Evolutionary conservation across 2,888 invertebrate genomes (phyloP).

Genomic region (Parochlus steinenii): DNA sequence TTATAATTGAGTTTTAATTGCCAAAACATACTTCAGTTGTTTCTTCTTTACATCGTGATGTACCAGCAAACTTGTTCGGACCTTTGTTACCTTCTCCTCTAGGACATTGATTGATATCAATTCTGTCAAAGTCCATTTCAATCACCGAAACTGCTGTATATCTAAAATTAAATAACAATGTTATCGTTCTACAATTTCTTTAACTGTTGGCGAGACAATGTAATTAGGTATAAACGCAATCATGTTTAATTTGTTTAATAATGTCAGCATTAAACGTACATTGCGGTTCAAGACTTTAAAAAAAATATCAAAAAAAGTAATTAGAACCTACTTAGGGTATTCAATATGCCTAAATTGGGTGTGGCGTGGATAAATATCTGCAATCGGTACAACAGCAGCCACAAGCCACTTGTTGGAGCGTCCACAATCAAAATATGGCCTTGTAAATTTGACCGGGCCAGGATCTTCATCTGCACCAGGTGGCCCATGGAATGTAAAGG

Average conservation of each 20-base stretch:
- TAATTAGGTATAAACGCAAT: constrained; percentile 7
- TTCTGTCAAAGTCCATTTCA: constrained; percentile 91
- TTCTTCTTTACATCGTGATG: constrained; percentile 77
- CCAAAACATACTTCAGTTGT: constrained; percentile 58
- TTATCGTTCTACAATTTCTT: neutral
- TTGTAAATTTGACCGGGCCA: constrained; percentile 86
- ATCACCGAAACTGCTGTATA: constrained; percentile 84
- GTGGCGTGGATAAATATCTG: constrained; percentile 87
- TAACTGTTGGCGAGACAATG: neutral
- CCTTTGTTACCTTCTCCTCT: constrained; percentile 70
- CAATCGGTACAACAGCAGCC: constrained; percentile 83
- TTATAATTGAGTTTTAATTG: constrained; percentile 5
- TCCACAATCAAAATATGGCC: constrained; percentile 93
- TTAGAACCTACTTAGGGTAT: constrained; percentile 62
- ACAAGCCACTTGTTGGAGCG: constrained; percentile 92
- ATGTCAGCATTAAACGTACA: constrained; percentile 10
- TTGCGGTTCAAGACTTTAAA: constrained; percentile 16
- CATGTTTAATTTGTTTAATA: constrained; percentile 12
- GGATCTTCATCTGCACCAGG: constrained; percentile 79
- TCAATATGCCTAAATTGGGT: constrained; percentile 86
- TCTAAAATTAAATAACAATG: constrained; percentile 30
- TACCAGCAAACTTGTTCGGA: constrained; percentile 77
- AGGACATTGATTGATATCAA: constrained; percentile 97
- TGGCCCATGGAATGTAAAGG: constrained; percentile 91
- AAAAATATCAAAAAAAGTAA: constrained; percentile 7